Conservation (phyloP, 2,113 vertebrate species). For the sheep (Ovis aries) region ARS-UI_Ramb_v3.0 NC_056054.1:52017001-52017500, state of each 20-base stretch:
- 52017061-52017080: background rate
- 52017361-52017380: background rate
- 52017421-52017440: background rate
- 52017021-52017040: background rate
- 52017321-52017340: background rate
- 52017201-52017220: background rate
- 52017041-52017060: background rate
- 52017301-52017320: background rate
- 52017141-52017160: background rate
- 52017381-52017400: background rate
- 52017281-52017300: background rate
- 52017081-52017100: background rate
- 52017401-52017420: background rate
- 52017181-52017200: background rate
- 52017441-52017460: background rate
- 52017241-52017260: background rate
- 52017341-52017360: background rate
- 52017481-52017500: background rate
- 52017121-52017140: background rate
- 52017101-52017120: background rate
- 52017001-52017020: background rate
- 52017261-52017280: background rate
- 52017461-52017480: background rate
- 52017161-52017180: background rate
- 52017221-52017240: background rate